Evolutionary conservation across 2,888 invertebrate species (phyloP), one percentile per base, ranked within the genome.

Genomic region (Baccha elongata): DNA sequence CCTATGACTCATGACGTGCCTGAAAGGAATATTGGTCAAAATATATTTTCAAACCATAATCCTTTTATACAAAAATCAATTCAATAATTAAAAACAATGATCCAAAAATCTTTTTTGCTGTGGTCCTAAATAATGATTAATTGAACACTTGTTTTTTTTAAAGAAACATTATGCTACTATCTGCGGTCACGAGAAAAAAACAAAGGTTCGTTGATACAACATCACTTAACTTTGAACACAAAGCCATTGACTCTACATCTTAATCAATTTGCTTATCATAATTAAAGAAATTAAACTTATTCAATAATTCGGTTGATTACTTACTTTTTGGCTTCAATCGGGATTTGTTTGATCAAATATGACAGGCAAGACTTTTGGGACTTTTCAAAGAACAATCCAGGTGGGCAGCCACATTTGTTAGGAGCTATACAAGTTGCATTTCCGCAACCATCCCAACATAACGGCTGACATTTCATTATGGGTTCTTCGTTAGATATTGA

Each of bases 371-470:
- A 76, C 10, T 85, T 87, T 1, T 84, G 72, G 3, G 68, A 8
- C 1, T 74, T 67, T n/a, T 87, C 85, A 21, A 85, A 86, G 7
- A 64, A 50, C 64, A 84, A 60, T 5, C 86, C 87, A 4, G 53
- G 32, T 1, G 73, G 52, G 58, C 87, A 87, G 0, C 85, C 80
- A 32, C 87, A 88, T 4, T 73, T 29, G 1, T 85, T 84, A 0
- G 85, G 80, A 0, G 79, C 72, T 2, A 62, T 55, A 37, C 87
- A 87, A 0, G 72, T 85, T 48, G 86, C 87, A 58, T 85, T 86
- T 23, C 85, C 85, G 62, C 87, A 87, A 26, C 80, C 84, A 52
- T 85, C 84, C 75, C 85, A 86, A 44, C 87, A 87, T 21, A 85
- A 75, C 0, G 86, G 84, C 15, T 85, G 84, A 42, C 87, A 87